These are phyloP conservation scores for Oenanthe melanoleuca DNA, from an alignment of 2,113 vertebrate genomes.

Conservation along the genomic window DNA sequence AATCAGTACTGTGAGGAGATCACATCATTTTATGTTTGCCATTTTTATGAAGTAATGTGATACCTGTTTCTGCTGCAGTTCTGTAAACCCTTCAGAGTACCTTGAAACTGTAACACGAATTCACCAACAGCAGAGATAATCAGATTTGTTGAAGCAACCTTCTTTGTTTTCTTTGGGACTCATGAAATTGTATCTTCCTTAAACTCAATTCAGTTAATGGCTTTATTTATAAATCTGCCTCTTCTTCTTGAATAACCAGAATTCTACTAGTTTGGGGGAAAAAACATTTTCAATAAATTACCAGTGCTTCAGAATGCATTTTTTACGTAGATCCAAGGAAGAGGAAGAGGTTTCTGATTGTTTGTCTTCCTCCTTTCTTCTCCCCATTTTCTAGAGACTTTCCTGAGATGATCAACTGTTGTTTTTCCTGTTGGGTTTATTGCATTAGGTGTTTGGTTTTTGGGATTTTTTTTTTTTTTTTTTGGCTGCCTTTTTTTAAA, in stretches of 20 bases:
- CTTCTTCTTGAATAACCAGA: background rate
- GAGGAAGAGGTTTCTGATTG: constrained; percentile 60
- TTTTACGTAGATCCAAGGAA: constrained; percentile 58
- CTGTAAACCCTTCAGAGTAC: background rate
- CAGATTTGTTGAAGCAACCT: background rate
- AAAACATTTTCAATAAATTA: constrained; percentile 39
- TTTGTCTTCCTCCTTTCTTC: constrained; percentile 44
- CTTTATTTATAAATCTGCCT: constrained; percentile 9
- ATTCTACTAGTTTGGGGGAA: background rate
- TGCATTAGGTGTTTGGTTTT: background rate
- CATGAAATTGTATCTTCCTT: constrained; percentile 22
- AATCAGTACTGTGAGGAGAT: background rate
- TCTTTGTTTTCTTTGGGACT: background rate
- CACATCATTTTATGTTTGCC: background rate
- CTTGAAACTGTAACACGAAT: background rate
- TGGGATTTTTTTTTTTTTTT: background rate
- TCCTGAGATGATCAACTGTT: constrained; percentile 30
- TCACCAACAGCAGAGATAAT: background rate
- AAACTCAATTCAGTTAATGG: constrained; percentile 27
- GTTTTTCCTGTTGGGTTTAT: background rate
- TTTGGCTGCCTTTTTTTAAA: background rate
- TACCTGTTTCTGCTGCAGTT: background rate
- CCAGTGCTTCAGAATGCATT: constrained; percentile 26
- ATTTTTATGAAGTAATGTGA: background rate
- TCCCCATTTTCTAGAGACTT: constrained; percentile 17